A percentile compares a stretch with the other conserved stretches of the same genome.
Conservation (phyloP, 2,113 vertebrate species). For the Melierax canorus region DNA sequence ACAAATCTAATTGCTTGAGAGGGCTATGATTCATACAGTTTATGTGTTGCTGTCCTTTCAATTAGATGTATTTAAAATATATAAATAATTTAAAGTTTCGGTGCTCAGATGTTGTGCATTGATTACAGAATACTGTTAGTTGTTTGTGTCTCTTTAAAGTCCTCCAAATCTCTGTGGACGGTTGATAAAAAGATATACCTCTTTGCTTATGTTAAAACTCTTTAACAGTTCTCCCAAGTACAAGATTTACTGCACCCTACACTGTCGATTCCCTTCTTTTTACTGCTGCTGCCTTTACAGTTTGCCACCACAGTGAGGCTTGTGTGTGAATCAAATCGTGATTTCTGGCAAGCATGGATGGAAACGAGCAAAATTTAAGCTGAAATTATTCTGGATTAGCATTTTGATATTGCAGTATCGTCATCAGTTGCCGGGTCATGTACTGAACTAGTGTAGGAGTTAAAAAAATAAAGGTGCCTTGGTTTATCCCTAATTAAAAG, state of each 20-base stretch:
- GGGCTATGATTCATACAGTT: slow-evolving; percentile 47
- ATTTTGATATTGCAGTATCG: neutral
- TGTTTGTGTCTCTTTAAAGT: slow-evolving; percentile 43
- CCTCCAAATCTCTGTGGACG: slow-evolving; percentile 12
- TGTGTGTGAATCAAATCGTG: neutral
- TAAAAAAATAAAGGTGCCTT: neutral
- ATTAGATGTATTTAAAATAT: slow-evolving; percentile 10
- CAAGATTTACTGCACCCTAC: neutral
- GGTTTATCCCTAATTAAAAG: slow-evolving; percentile 27
- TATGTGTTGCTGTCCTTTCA: slow-evolving; percentile 27
- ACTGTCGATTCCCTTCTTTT: neutral
- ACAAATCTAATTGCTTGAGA: slow-evolving; percentile 35
- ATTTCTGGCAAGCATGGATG: neutral
- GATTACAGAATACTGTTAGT: slow-evolving; percentile 36
- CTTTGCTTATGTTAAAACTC: neutral
- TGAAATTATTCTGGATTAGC: neutral
- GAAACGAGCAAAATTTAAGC: neutral
- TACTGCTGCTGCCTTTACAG: slow-evolving; percentile 18
- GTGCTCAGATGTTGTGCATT: slow-evolving; percentile 32
- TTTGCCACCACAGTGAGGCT: slow-evolving; percentile 29
- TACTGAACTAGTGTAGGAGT: neutral
- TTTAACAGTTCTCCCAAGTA: neutral
- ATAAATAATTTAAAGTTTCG: slow-evolving; percentile 43
- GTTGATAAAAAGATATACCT: slow-evolving; percentile 27
- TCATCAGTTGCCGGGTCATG: neutral